Evolutionary conservation across 2,797 vertebrate species (phyloP).

Genomic region (Pangasius mekongensis): DNA sequence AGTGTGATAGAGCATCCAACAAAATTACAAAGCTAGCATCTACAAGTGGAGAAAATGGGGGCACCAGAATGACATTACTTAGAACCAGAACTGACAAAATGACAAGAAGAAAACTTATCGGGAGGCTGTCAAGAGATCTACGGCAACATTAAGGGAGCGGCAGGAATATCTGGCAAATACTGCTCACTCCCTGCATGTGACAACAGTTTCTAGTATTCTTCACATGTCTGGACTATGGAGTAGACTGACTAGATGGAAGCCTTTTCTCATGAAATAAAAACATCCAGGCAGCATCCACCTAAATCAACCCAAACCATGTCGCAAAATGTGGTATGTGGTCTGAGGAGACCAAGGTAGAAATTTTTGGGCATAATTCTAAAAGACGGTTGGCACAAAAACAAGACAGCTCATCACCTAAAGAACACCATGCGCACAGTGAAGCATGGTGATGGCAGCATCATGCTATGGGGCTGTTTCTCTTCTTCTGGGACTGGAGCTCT

Average conservation of each 20-base stretch:
- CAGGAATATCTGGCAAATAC: neutral
- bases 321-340: neutral
- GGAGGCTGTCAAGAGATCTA: neutral
- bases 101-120: neutral
- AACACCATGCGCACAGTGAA: neutral
- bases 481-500: neutral
- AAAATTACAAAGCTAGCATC: neutral
- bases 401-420: neutral
- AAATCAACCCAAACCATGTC: neutral
- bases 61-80: neutral
- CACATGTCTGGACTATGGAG: neutral
- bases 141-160: neutral
- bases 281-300: neutral
- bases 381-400: neutral
- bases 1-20: neutral
- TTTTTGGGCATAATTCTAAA: neutral
- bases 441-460: conserved; percentile 1
- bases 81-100: neutral
- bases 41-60: neutral
- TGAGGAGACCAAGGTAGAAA: neutral
- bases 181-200: neutral
- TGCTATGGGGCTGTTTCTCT: neutral
- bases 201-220: neutral
- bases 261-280: neutral
- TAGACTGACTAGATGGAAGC: neutral